Evolutionary conservation across 2,888 invertebrate genomes (phyloP).

Genomic region (Frankliniella fusca): DNA sequence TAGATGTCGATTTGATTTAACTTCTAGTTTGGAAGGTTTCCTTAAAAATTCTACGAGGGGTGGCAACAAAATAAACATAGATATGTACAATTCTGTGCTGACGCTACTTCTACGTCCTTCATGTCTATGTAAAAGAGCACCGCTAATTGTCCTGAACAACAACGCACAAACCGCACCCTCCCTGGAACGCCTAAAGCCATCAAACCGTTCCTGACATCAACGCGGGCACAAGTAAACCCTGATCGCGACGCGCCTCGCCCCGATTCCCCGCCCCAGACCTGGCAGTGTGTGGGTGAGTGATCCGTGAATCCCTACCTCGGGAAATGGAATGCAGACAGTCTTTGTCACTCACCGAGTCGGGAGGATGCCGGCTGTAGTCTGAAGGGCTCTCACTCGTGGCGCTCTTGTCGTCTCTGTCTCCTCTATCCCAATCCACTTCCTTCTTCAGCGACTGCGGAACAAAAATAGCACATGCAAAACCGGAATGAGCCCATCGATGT

Average conservation of each 20-base stretch:
- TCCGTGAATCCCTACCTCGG: too few relatives aligned
- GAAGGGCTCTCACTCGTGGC: conserved; percentile 65
- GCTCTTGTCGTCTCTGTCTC: conserved; percentile 63
- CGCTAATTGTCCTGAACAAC: not conserved
- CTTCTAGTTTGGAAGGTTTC: not conserved
- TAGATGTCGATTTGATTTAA: not conserved
- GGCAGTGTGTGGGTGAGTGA: too few relatives aligned
- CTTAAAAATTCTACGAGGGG: not conserved
- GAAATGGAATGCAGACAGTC: not conserved
- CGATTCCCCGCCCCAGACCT: not conserved
- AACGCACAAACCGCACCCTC: too few relatives aligned
- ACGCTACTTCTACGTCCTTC: conserved; percentile 14
- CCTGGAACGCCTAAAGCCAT: too few relatives aligned
- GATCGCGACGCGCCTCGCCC: not conserved
- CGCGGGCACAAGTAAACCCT: not conserved
- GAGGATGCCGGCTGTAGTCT: conserved; percentile 71
- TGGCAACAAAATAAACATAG: not conserved
- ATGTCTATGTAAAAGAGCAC: not conserved
- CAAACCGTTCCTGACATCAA: too few relatives aligned
- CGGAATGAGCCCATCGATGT: conserved; percentile 10
- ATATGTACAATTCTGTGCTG: not conserved
- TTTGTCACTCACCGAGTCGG: conserved; percentile 69
- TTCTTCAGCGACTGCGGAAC: conserved; percentile 76
- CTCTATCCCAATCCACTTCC: conserved; percentile 80
- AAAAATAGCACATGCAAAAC: conserved; percentile 31